phyloP scores from a whole-genome alignment of 2,797 vertebrate species.

The Danio choprae region DNA sequence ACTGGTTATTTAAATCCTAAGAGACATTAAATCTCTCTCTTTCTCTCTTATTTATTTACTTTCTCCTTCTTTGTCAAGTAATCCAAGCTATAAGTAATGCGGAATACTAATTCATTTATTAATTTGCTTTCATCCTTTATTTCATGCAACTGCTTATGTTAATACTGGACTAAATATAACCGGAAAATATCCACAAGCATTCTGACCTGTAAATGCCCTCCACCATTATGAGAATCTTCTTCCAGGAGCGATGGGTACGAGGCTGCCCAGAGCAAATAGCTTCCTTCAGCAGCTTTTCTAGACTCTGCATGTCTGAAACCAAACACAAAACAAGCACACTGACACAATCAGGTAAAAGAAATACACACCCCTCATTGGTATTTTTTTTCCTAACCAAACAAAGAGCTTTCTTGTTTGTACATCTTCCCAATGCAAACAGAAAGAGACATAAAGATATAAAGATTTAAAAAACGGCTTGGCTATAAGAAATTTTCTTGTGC shows the following conservation, averaged over 20 bases:
- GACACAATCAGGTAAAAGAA: background rate
- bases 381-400: background rate
- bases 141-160: background rate
- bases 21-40: background rate
- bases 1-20: constrained; percentile 6
- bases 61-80: background rate
- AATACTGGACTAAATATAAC: background rate
- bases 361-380: background rate
- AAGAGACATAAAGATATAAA: background rate
- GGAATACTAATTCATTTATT: background rate
- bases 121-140: background rate
- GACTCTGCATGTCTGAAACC: constrained; percentile 65
- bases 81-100: background rate
- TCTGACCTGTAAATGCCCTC: constrained; percentile 85
- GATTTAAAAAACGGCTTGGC: background rate
- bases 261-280: constrained; percentile 72
- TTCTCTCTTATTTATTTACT: background rate
- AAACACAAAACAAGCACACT: background rate
- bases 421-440: background rate
- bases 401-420: background rate
- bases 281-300: constrained; percentile 80
- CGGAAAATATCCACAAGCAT: background rate
- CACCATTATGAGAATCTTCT: constrained; percentile 88
- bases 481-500: background rate
- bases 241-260: constrained; percentile 80